Conservation (phyloP, 2,113 vertebrate genomes). For the Aegithalos caudatus region DNA sequence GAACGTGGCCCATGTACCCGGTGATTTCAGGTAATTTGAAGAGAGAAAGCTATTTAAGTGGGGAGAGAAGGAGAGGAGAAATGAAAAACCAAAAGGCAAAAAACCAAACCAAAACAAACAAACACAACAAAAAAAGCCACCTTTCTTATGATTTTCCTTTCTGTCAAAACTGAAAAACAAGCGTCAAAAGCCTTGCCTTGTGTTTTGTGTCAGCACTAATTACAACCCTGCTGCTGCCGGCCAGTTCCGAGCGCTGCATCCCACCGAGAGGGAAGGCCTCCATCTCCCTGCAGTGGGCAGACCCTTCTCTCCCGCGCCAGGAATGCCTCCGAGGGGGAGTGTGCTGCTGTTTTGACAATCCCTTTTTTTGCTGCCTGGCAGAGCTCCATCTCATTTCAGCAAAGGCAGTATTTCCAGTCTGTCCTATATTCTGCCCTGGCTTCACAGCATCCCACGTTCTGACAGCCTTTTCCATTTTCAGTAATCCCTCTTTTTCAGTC, state of each 20-base stretch:
- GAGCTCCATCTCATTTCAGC: constrained; percentile 27
- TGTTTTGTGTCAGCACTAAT: background rate
- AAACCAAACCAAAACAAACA: background rate
- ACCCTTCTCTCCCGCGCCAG: background rate
- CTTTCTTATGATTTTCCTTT: background rate
- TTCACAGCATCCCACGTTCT: background rate
- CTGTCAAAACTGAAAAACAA: background rate
- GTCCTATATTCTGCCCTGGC: background rate
- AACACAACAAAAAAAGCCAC: background rate
- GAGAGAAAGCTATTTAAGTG: background rate
- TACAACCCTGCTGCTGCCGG: background rate
- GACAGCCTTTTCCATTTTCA: background rate
- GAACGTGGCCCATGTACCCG: background rate
- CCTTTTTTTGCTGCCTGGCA: constrained; percentile 5
- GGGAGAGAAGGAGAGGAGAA: background rate
- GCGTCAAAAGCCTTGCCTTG: background rate
- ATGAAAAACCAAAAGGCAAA: background rate
- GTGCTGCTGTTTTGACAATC: background rate
- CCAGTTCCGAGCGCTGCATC: background rate
- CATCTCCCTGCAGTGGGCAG: background rate
- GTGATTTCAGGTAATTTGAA: background rate
- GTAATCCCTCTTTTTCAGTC: background rate
- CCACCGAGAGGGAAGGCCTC: background rate
- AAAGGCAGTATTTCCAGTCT: background rate
- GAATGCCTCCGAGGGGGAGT: background rate